Conservation (phyloP, 1,140 invertebrate species). For the Eueides isabella region DNA sequence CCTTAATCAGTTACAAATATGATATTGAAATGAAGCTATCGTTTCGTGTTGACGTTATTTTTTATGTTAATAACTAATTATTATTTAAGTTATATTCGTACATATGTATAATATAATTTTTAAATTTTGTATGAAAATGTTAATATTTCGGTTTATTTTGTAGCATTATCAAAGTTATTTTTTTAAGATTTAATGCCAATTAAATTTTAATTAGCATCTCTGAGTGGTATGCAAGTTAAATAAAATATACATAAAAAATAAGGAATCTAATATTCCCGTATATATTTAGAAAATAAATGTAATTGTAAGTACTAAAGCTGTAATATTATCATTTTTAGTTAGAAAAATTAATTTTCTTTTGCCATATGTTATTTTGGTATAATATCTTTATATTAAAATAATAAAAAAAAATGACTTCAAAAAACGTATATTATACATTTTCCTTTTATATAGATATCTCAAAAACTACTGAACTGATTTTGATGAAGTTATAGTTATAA, state of each 20-base stretch:
- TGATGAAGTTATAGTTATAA: no score
- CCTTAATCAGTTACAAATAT: background rate
- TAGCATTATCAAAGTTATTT: no score
- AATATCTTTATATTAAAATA: no score
- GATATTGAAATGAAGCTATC: background rate
- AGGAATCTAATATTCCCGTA: background rate
- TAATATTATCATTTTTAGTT: background rate
- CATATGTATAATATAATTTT: background rate
- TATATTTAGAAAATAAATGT: no score
- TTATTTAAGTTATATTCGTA: background rate
- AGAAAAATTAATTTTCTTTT: background rate
- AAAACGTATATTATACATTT: no score
- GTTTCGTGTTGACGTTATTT: background rate
- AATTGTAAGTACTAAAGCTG: background rate
- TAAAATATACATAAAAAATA: background rate
- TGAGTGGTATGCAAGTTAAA: background rate
- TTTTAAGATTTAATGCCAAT: no score
- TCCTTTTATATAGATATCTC: no score
- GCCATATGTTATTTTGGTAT: constrained; percentile 1
- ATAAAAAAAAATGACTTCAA: no score
- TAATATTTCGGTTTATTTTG: no score
- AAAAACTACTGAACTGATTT: no score
- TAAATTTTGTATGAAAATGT: no score
- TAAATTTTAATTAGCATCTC: no score
- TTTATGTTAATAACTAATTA: background rate